Conservation (phyloP, 2,113 vertebrate species). For the Gallinago undulata region DNA sequence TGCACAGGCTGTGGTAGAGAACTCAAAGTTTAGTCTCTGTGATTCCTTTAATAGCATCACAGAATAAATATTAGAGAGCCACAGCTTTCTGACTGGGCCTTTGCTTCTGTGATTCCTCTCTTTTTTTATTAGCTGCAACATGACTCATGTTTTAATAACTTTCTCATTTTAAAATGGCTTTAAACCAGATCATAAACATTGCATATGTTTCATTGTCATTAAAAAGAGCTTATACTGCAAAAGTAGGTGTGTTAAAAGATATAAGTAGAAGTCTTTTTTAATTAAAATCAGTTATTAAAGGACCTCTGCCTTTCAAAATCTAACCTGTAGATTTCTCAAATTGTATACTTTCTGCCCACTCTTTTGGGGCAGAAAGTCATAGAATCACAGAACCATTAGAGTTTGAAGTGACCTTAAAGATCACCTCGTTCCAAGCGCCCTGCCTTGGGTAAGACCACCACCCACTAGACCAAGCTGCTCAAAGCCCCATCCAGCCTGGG, state of each 20-base stretch:
- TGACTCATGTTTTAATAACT: slow-evolving; percentile 14
- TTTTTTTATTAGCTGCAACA: slow-evolving; percentile 7
- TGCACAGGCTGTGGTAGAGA: not conserved
- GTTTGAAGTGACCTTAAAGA: not conserved
- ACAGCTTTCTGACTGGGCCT: not conserved
- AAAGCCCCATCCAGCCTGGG: not conserved
- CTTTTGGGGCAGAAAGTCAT: not conserved
- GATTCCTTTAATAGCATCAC: not conserved
- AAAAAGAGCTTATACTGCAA: not conserved
- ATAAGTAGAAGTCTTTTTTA: not conserved
- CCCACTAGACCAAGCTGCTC: not conserved
- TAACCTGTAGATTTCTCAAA: not conserved
- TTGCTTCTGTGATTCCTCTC: not conserved
- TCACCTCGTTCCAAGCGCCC: not conserved
- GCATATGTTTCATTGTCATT: not conserved
- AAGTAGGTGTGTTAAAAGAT: not conserved
- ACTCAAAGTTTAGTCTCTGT: not conserved
- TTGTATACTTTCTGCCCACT: not conserved
- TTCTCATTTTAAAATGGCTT: not conserved
- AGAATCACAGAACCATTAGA: not conserved
- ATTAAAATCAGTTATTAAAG: not conserved
- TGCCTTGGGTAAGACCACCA: not conserved
- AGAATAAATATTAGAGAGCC: not conserved
- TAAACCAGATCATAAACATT: slow-evolving; percentile 25
- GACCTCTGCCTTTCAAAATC: not conserved